Base-by-base conservation (phyloP, 2,113 vertebrate genomes). In the Nerophis lumbriciformis region DNA sequence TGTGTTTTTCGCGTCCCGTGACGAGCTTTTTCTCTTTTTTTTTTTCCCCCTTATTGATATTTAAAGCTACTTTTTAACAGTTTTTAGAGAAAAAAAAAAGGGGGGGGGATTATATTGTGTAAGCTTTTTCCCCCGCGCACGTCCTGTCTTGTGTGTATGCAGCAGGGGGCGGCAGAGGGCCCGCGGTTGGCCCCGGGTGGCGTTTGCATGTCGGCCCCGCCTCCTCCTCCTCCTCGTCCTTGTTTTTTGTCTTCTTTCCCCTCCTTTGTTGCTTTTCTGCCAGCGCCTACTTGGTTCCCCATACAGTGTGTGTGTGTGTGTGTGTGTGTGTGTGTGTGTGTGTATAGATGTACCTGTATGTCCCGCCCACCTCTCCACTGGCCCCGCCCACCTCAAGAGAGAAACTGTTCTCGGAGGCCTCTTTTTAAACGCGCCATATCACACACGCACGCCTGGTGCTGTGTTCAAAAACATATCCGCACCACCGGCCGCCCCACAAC, bases 261-360 rank as follows among this genome's bases (percentile, higher is more conserved):
- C 62, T 7, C 62, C 65, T 75, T 74, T 73, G 73, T 75, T 77
- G 28, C 28, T 28, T 28, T 77, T 69, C 63, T 72, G 77, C 76
- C 80, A 83, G 77, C 73, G 78, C 77, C 83, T 84, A 72, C 72
- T 81, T 77, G 81, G 83, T 86, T 81, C 73, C 80, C 80, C 78
- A 83, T 77, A 73, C 87, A 83, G 85, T 88, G 85, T 81, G 65
- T 87, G 84, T 86, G 83, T 83, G 84, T 81, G 79, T 83, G 75
- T 79, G 81, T 83, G 84, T 88, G 84, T 81, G 86, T 82, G 84
- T 68, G 71, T 87, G 82, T 86, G 85, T 84, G 28, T 28, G 28
- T 28, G 28, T 28, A 4, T 28, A 4, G 28, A 28, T 28, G 28
- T 28, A 28, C 28, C 28, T 4, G 28, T 28, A 28, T 28, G 19